These are phyloP conservation scores for Hirundo rustica DNA, from an alignment of 2,797 vertebrate genomes.

Conservation along the genomic window DNA sequence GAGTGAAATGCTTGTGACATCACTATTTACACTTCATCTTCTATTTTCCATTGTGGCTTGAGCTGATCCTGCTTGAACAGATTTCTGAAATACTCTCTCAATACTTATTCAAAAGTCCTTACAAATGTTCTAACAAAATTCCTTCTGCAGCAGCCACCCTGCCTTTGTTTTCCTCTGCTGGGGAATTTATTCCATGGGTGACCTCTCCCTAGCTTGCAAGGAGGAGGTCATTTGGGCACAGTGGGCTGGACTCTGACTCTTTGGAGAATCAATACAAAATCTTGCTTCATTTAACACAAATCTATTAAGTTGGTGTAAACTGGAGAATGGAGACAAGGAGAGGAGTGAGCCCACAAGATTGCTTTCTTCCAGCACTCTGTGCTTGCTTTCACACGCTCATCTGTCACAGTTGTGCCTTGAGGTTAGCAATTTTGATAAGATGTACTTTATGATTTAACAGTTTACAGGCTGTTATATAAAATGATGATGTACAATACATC, in stretches of 20 bases:
- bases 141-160: background rate
- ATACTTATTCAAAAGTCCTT: slow-evolving; percentile 34
- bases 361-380: background rate
- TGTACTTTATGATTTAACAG: background rate
- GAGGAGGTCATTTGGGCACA: slow-evolving; percentile 25
- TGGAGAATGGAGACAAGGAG: background rate
- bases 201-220: slow-evolving; percentile 6
- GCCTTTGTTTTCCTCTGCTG: slow-evolving; percentile 10
- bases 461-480: background rate
- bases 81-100: slow-evolving; percentile 1
- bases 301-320: background rate
- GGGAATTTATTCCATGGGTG: slow-evolving; percentile 27
- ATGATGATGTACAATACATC: background rate
- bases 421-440: background rate
- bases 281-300: slow-evolving; percentile 55
- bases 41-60: slow-evolving; percentile 22
- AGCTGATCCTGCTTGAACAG: slow-evolving; percentile 33
- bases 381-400: background rate
- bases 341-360: background rate
- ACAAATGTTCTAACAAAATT: slow-evolving; percentile 51
- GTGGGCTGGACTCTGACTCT: background rate
- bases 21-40: slow-evolving; percentile 36
- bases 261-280: slow-evolving; percentile 7
- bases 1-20: slow-evolving; percentile 2
- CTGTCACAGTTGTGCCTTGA: background rate